Percentiles rank a stretch among this genome's conserved stretches.
Evolutionary conservation across 2,797 vertebrate genomes (phyloP).

Genomic region (Parauchenoglanis punctatus): DNA sequence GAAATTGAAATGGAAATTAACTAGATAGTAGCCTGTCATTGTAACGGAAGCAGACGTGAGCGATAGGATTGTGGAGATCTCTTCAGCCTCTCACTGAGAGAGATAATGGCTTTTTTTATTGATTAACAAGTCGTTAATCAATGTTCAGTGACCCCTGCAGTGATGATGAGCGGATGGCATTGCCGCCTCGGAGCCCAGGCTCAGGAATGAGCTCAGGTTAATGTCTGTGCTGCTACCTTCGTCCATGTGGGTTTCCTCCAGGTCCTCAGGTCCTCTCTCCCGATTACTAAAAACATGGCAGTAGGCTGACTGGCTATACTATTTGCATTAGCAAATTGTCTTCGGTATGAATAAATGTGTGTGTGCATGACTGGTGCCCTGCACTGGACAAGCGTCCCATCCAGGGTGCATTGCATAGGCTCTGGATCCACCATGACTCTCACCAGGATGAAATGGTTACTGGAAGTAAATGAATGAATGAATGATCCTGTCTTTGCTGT

Average conservation of each 20-base stretch:
- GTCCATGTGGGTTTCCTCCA: neutral
- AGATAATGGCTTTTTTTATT: constrained; percentile 32
- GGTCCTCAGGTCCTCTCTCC: neutral
- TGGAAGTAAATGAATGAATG: neutral
- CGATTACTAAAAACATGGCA: neutral
- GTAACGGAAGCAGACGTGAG: neutral
- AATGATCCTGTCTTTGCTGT: neutral
- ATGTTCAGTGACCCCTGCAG: neutral
- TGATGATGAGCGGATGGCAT: neutral
- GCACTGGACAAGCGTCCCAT: neutral
- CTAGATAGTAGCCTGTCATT: neutral
- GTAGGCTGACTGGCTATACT: neutral
- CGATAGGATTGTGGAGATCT: constrained; percentile 11
- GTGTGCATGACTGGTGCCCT: neutral
- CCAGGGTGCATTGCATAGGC: no score
- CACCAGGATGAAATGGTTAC: neutral
- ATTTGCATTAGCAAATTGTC: neutral
- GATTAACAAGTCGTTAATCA: constrained; percentile 15
- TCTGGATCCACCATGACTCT: neutral
- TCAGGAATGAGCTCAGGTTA: neutral
- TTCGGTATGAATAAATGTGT: neutral
- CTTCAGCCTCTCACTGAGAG: constrained; percentile 14
- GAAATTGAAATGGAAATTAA: constrained; percentile 17
- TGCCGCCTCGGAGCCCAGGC: neutral
- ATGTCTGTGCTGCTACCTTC: neutral